Evolutionary conservation across 2,113 vertebrate species (phyloP), one percentile per base, ranked within the genome.

Genomic region (Acrocephalus arundinaceus): DNA sequence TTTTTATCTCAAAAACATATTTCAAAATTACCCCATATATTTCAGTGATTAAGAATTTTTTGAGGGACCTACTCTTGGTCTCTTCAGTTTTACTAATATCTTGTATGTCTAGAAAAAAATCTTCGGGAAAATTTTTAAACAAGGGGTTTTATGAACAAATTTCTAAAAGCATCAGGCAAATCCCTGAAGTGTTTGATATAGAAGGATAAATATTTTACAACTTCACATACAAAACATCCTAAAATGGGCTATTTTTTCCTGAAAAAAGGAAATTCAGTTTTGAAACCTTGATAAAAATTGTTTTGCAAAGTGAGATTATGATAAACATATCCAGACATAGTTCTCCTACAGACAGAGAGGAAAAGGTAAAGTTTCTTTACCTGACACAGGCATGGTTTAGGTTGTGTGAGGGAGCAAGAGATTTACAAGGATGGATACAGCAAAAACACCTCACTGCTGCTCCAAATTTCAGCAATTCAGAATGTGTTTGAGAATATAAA

Each of bases 21-120:
- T 83, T 70, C 18, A 39, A 48, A 80, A 65, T 74, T 59, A 22
- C 19, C 63, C 21, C 3, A 19, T 63, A 4, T 54, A 35, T 89
- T 94, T 94, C 28, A 39, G n/a, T 41, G 21, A 13, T 86, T 80
- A 89, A 78, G 63, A 81, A 57, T 37, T 43, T 48, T n/a, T 67
- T 67, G 35, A 92, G n/a, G 39, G n/a, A 49, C 18, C 5, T 71
- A 31, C 6, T 70, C 13, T 81, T 63, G 3, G 1, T 89, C 25
- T 79, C n/a, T 75, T 61, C 2, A 1, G 8, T 91, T 93, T 85
- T 20, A 72, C 28, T 85, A 67, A 18, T 16, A 13, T 31, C 1
- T 61, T 67, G 7, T 43, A 30, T 67, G 23, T 43, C 55, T 66
- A 59, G 5, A 48, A 81, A 82, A 87, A 18, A 58, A 20, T 46